Percentiles rank a stretch among this genome's conserved stretches.
Conservation (phyloP, 2,888 invertebrate genomes). For the Glomeris marginata region DNA sequence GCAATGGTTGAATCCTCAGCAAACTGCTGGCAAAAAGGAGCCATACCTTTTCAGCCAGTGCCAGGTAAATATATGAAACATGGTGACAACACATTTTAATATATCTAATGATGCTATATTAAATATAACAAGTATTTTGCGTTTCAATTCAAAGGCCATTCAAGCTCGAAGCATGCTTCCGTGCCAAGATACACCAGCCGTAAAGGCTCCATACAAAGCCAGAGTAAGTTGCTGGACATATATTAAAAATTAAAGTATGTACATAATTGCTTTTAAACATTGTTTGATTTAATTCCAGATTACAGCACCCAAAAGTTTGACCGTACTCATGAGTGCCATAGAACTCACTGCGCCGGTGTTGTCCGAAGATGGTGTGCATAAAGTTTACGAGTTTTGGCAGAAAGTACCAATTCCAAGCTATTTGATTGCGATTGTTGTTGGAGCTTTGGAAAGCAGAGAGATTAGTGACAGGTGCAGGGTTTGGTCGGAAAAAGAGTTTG, state of each 20-base stretch:
- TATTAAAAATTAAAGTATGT: not conserved
- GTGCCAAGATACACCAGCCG: conserved; percentile 81
- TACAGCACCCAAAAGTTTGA: conserved; percentile 53
- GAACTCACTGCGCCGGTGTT: conserved; percentile 34
- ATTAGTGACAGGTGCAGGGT: conserved; percentile 69
- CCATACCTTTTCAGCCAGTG: conserved; percentile 54
- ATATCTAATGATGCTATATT: conserved; percentile 2
- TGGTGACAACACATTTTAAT: conserved; percentile 14
- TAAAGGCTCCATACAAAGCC: conserved; percentile 72
- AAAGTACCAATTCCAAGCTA: conserved; percentile 65
- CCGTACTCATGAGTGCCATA: conserved; percentile 78
- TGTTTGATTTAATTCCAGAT: conserved; percentile 41
- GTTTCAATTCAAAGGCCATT: conserved; percentile 46
- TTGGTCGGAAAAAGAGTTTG: conserved; percentile 74
- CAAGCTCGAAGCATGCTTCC: conserved; percentile 79
- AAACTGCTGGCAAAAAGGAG: conserved; percentile 70
- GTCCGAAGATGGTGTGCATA: conserved; percentile 30
- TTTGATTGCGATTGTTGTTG: conserved; percentile 75
- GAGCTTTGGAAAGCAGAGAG: conserved; percentile 49
- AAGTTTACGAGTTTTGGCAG: conserved; percentile 42
- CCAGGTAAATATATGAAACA: conserved; percentile 36
- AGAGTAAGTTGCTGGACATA: conserved; percentile 28
- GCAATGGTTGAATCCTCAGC: conserved; percentile 74
- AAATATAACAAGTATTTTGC: not conserved
- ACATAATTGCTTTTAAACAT: too few species aligned